phyloP scores from a whole-genome alignment of 2,113 vertebrate species.

The Osmerus eperlanus region DNA sequence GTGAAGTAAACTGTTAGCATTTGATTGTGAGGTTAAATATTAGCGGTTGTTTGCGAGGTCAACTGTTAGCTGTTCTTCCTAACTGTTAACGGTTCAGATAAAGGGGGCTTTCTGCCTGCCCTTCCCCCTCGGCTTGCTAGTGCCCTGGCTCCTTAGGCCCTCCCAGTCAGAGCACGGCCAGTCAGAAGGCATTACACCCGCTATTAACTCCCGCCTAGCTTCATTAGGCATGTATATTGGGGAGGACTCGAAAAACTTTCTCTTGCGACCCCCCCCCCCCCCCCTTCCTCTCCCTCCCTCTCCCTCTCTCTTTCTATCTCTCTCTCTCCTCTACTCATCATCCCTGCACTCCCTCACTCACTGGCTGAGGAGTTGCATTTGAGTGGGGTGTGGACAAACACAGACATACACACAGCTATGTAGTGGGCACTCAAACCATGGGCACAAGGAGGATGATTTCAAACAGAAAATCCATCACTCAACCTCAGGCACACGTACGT shows the following conservation, averaged over 20 bases:
- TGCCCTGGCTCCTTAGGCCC: slow-evolving; percentile 32
- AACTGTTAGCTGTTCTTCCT: too few species aligned
- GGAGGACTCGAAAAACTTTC: slow-evolving; percentile 76
- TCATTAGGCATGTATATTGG: slow-evolving; percentile 82
- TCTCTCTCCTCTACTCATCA: slow-evolving; percentile 1
- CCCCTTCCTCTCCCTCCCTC: slow-evolving; percentile 10
- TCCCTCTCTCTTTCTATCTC: slow-evolving; percentile 31
- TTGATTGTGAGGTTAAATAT: too few species aligned
- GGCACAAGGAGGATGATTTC: background rate
- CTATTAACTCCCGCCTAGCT: slow-evolving; percentile 78
- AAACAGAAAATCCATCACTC: background rate
- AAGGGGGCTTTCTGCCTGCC: background rate
- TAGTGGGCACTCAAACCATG: background rate
- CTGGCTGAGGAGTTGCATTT: background rate
- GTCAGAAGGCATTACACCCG: slow-evolving; percentile 81
- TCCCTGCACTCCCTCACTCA: background rate
- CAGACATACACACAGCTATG: background rate
- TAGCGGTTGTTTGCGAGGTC: too few species aligned
- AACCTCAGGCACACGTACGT: background rate
- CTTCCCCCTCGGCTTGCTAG: too few species aligned
- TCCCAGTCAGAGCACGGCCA: slow-evolving; percentile 64
- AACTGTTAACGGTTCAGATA: too few species aligned
- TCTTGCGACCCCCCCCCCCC: slow-evolving; percentile 42
- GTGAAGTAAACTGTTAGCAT: too few species aligned
- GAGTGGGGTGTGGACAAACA: background rate